These are phyloP conservation scores for Sebastes steindachneri DNA, from an alignment of 2,797 vertebrate genomes.

Conservation along the genomic window DNA sequence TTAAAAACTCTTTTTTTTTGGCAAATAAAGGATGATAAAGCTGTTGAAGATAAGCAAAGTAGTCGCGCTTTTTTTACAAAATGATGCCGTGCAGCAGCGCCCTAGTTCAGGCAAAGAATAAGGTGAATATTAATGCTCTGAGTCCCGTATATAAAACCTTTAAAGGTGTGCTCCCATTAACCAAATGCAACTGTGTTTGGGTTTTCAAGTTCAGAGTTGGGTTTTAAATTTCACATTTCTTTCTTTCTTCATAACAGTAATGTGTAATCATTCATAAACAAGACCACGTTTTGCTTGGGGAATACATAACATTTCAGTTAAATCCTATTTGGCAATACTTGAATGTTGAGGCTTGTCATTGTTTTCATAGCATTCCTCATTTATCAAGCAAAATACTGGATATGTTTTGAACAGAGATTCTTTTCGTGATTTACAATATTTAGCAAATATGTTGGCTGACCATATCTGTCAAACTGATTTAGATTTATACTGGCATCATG, in stretches of 20 bases:
- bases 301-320: not conserved
- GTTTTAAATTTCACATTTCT: not conserved
- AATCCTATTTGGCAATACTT: not conserved
- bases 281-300: not conserved
- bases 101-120: no score
- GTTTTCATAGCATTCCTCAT: constrained; percentile 12
- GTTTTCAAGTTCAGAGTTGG: not conserved
- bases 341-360: not conserved
- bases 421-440: constrained; percentile 4
- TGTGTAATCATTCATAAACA: constrained; percentile 15
- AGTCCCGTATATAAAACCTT: not conserved
- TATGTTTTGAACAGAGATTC: not conserved
- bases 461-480: constrained; percentile 19
- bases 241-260: not conserved
- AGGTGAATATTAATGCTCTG: no score
- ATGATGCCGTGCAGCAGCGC: no score
- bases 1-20: no score
- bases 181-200: not conserved
- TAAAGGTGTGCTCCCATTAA: not conserved
- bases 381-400: constrained; percentile 8
- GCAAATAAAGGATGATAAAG: no score
- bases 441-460: constrained; percentile 2
- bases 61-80: no score
- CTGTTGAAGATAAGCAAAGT: no score
- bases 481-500: not conserved